Conservation (phyloP, 2,113 vertebrate species). For the Neotragus moschatus region DNA sequence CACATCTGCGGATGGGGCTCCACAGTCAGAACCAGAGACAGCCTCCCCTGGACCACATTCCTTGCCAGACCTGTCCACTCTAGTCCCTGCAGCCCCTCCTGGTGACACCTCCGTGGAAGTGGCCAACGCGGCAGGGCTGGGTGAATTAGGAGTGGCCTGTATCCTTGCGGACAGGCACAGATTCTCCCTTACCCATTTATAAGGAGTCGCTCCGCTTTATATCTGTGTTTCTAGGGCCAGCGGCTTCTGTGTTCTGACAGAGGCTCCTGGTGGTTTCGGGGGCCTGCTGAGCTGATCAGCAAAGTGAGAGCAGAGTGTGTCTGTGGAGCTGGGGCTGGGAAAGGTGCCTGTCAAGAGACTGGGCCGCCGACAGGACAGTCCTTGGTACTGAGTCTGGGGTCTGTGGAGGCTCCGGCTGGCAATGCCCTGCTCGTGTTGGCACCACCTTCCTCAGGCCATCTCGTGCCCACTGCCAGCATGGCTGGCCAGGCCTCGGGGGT, state of each 20-base stretch:
- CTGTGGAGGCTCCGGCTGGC: not conserved
- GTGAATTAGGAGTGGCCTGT: too few species aligned
- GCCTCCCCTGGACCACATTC: accelerated
- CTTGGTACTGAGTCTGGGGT: not conserved
- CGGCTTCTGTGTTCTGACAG: accelerated
- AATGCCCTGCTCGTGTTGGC: accelerated
- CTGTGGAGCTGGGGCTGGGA: not conserved
- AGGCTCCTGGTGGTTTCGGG: not conserved
- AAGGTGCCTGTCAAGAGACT: not conserved
- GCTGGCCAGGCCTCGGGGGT: not conserved
- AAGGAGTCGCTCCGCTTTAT: not conserved
- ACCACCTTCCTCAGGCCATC: not conserved
- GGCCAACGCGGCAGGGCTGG: accelerated
- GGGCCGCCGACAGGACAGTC: not conserved
- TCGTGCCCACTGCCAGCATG: not conserved
- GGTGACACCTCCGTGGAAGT: not conserved
- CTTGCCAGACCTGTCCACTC: too few species aligned
- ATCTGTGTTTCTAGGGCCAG: not conserved
- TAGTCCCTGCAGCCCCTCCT: not conserved
- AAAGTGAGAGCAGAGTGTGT: not conserved
- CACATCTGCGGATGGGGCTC: not conserved
- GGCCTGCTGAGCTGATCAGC: not conserved
- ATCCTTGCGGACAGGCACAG: not conserved
- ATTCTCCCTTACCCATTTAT: not conserved
- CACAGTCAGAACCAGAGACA: not conserved